Evolutionary conservation across 2,797 vertebrate species (phyloP), one percentile per base, ranked within the genome.

Genomic region (Microctenopoma lineatum): DNA sequence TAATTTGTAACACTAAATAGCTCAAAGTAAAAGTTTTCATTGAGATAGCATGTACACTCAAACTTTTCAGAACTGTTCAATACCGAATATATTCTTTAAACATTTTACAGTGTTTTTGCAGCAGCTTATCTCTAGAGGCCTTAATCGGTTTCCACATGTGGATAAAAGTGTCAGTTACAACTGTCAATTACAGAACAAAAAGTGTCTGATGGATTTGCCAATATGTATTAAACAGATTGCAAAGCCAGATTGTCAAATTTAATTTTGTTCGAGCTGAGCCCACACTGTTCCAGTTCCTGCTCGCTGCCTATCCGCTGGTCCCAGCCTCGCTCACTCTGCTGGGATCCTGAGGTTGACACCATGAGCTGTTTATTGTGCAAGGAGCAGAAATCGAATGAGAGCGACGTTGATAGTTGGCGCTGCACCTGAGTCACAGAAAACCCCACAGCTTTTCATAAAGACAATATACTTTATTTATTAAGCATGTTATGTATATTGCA

Each of bases 201-300:
- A 21, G 13, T 47, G 34, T 59, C 62, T 81, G 75, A 81, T 73
- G 72, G 78, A 74, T 80, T 79, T 60, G 59, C 57, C 71, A 75
- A 73, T 77, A 73, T 70, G 68, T 56, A 67, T 77, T 61, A 66
- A 80, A 85, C 56, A 71, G 56, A 81, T 67, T 76, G 55, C 71
- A 63, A 63, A 72, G 38, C 62, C 70, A 66, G 56, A 64, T 56
- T 82, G 73, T 81, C 75, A 70, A 50, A 73, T 68, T 80, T 55
- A 6, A 70, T 82, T 84, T 58, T 48, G 59, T 39, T 76, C 50
- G 9, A 48, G 44, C 79, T 75, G 44, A 47, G 54, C 64, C 72
- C 59, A 63, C 70, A 42, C 44, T 25, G 70, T 75, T 86, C 53
- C 69, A 78, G 56, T 66, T 45, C 70, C 66, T 74, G 66, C 66